Evolutionary conservation across 1,140 invertebrate genomes (phyloP), one percentile per base, ranked within the genome.

Genomic region (Drosophila melanica): DNA sequence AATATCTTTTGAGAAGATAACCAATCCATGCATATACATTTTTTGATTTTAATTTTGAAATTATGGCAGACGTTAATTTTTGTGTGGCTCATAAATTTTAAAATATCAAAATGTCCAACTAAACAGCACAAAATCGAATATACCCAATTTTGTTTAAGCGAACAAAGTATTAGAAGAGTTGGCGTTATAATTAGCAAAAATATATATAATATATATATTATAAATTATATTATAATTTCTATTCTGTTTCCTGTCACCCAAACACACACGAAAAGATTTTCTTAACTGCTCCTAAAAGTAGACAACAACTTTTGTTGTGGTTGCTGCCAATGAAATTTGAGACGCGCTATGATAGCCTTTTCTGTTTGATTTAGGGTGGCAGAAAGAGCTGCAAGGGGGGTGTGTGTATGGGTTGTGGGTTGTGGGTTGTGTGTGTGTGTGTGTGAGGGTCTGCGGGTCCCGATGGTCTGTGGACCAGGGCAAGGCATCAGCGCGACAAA

Each of bases 181-280:
- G 81, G 67, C 57, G 79, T 68, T 68, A 81, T 86, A 86, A 86
- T 86, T 86, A 87, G 82, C 75, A 63, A 71, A 75, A 60, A 35
- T 27, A 27, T 7, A 9, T 18, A 51, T n/a, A n/a, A n/a, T 51
- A 51, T 51, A 20, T 20, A 20, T 23, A 3, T 23, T 23, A n/a
- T n/a, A n/a, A n/a, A n/a, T 23, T 23, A 0, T 23, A 3, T 3
- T 51, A n/a, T n/a, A n/a, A 51, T 51, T 69, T 75, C 70, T 71
- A 33, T 27, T 48, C 48, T 73, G 45, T 18, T 54, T 18, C 10
- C 35, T 11, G 50, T 18, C 11, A 62, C 39, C 12, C 14, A 65
- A 44, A 44, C 59, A 37, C 48, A 35, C 18, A 20, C 16, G 27
- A 8, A 20, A 59, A 11, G 41, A 20, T 65, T 44, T 71, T 51